phyloP scores from a whole-genome alignment of 2,797 vertebrate species.

The Lophotriccus pileatus region DNA sequence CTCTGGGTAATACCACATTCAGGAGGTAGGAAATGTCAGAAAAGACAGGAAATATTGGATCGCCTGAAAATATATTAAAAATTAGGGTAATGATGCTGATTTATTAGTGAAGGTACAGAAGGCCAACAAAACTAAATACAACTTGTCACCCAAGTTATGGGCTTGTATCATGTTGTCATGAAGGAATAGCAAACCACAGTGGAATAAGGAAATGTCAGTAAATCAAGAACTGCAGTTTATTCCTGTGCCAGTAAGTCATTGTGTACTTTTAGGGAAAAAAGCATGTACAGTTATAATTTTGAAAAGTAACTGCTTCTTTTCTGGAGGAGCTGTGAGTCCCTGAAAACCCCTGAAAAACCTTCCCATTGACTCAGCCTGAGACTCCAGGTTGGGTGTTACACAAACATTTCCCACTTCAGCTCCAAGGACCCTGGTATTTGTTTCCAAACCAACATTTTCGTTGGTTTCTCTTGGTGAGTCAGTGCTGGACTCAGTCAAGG shows the following conservation, averaged over 20 bases:
- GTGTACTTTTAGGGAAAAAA: not conserved
- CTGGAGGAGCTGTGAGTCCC: not conserved
- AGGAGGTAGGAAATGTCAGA: not conserved
- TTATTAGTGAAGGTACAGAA: not conserved
- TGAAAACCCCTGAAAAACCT: not conserved
- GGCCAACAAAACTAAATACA: not conserved
- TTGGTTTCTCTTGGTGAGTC: not conserved
- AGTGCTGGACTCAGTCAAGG: not conserved
- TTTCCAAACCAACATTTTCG: not conserved
- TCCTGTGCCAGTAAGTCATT: not conserved
- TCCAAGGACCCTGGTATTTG: not conserved
- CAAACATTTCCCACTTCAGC: not conserved
- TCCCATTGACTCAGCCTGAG: not conserved
- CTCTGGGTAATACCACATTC: not conserved
- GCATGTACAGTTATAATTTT: not conserved
- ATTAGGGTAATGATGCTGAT: accelerated
- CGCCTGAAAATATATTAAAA: not conserved
- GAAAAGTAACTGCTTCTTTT: not conserved
- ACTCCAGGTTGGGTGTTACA: not conserved
- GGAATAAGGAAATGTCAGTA: not conserved
- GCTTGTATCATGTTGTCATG: not conserved
- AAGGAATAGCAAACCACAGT: not conserved
- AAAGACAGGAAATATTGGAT: not conserved
- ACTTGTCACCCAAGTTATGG: not conserved
- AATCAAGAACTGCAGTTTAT: not conserved